Base-by-base conservation (phyloP, 2,888 invertebrate genomes). In the Platycheirus rosarum region DNA sequence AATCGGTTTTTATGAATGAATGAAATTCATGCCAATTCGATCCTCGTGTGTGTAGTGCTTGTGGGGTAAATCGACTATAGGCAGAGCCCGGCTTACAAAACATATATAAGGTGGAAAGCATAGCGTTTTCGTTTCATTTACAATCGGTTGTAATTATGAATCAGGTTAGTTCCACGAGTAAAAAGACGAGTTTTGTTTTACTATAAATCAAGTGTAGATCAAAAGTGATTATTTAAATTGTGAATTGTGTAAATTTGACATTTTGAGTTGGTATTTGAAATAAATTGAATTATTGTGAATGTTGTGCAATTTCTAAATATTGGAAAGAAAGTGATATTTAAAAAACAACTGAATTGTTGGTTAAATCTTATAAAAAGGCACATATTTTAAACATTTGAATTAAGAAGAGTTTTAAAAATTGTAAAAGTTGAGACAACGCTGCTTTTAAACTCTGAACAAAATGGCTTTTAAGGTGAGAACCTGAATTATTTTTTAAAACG, bases 91-190 rank as follows among this genome's bases (percentile, higher is more conserved):
- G 62, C 40, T 73, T 68, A 71, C 53, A 71, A 76, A 68, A 37
- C 77, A 77, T 82, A 82, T 82, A 82, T 77, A 82, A 82, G 42
- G 53, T 77, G 71, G 57, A 63, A 60, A 77, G 77, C 82, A 77
- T 82, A 71, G 71, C 57, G 77, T 42, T 82, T 73, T 84, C 78
- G 42, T 53, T 84, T 84, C 84, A 84, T 84, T 84, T 78, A 84
- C 65, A 51, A 69, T 78, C 69, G 74, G 66, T 69, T 62, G 65
- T 74, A 78, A 78, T 73, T 78, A 74, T 84, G 76, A 84, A 84
- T 73, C 84, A 78, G 73, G 69, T 84, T 69, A 74, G 49, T 76
- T 71, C 51, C 23, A 32, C 18, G 71, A 46, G 51, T 51, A 57
- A 60, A 75, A 9, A 65, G 16, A 32, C 74, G 75, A 57, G 14